These are phyloP conservation scores for Eupithecia exiguata DNA, from an alignment of 2,888 invertebrate species.

Conservation along the genomic window DNA sequence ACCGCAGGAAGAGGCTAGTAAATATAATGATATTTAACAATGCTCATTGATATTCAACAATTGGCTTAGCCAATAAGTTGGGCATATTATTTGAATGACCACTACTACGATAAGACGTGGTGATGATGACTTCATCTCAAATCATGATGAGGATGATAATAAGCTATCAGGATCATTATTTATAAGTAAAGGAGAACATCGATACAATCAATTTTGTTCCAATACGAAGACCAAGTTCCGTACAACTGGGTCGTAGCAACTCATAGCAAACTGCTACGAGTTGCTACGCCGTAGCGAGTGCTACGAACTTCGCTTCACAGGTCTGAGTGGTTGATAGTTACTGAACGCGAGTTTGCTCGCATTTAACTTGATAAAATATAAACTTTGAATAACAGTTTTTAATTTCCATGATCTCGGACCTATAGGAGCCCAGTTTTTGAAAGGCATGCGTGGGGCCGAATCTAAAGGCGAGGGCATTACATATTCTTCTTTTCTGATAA, in stretches of 20 bases:
- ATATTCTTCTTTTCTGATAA: neutral
- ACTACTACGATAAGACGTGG: no score
- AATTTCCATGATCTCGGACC: no score
- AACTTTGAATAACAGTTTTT: neutral
- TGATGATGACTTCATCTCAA: no score
- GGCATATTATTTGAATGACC: no score
- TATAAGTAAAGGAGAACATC: neutral
- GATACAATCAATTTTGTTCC: neutral
- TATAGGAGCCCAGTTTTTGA: no score
- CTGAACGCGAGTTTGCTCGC: neutral
- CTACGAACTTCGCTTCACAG: conserved; percentile 43
- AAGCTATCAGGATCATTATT: neutral
- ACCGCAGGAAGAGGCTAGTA: no score
- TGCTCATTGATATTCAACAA: neutral
- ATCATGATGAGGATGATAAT: neutral
- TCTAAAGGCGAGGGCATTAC: no score
- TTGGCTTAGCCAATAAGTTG: no score
- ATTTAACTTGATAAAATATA: neutral
- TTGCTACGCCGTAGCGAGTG: conserved; percentile 44
- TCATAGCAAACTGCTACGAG: conserved; percentile 45
- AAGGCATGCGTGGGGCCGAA: no score
- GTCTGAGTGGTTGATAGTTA: conserved; percentile 13
- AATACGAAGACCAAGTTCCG: neutral
- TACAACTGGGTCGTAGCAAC: neutral
- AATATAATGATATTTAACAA: neutral